A percentile compares a stretch with the other conserved stretches of the same genome.
These are phyloP conservation scores for Phymastichus coffea DNA, from an alignment of 1,140 invertebrate species.

Conservation along the genomic window DNA sequence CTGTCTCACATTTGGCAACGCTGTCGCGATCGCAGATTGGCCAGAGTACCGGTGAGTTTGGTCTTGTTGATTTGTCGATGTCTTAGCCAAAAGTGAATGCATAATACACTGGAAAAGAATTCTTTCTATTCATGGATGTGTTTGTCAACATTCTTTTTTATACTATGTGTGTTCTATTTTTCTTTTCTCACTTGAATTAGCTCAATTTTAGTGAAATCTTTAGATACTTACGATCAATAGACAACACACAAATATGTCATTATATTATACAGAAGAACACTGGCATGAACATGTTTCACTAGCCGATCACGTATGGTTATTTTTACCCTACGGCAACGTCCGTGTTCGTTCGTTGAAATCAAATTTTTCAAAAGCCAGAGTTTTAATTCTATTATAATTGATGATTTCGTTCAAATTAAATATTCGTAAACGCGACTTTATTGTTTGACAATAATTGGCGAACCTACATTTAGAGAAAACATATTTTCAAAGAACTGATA, in stretches of 20 bases:
- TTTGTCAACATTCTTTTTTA: too few relatives aligned
- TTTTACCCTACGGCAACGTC: conserved; percentile 24
- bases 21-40: conserved; percentile 53
- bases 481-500: too few relatives aligned
- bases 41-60: conserved; percentile 46
- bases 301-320: not conserved
- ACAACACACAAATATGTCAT: not conserved
- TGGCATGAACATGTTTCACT: conserved; percentile 17
- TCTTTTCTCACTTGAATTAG: not conserved
- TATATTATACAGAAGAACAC: not conserved
- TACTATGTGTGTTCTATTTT: not conserved
- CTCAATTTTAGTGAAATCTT: conserved; percentile 21
- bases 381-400: too few relatives aligned
- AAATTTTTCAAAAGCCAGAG: too few relatives aligned
- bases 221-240: too few relatives aligned
- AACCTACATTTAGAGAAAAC: too few relatives aligned
- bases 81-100: too few relatives aligned
- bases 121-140: not conserved
- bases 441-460: too few relatives aligned
- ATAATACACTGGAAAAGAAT: not conserved
- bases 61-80: not conserved
- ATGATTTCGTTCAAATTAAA: too few relatives aligned
- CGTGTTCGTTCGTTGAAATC: conserved; percentile 16
- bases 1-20: conserved; percentile 53
- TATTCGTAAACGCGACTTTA: too few relatives aligned